Base-by-base conservation (phyloP, 2,113 vertebrate species). In the Phrynosoma platyrhinos region DNA sequence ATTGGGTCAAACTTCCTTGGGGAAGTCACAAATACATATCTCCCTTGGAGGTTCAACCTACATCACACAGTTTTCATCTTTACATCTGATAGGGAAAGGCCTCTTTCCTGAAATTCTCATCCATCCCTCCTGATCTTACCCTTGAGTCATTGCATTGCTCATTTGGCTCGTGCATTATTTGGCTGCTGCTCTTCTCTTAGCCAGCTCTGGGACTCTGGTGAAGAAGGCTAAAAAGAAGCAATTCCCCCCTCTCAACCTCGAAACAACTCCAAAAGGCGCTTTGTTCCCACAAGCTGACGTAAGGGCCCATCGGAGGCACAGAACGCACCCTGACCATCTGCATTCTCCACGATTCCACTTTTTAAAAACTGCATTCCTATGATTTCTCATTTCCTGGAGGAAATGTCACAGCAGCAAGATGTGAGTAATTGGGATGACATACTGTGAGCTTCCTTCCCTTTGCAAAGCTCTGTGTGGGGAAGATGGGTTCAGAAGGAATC, bases 331-430 rank as follows among this genome's bases (percentile, higher is more conserved):
- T 14, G 58, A 32, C 78, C 78, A 25, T 55, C 69, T 80, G 78
- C 23, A 47, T 55, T 58, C 82, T 32, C 42, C 18, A 2, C 5
- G 5, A 0, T 16, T 18, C 27, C 6, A 0, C 66, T 69, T 42
- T 23, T 21, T 30, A 30, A 71, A 62, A 62, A 9, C 62, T 14
- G 78, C 36, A 40, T 78, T 42, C 72, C 13, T 40, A 20, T 42
- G 1, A n/a, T 32, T 72, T 80, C 82, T 85, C 88, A 80, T 74
- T 74, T 89, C 68, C 79, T 78, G 47, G 84, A 78, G 84, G 52
- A 87, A 90, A 79, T 5, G 14, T 72, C 62, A 32, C 32, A 27
- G 40, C 52, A 40, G 72, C 27, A 55, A 82, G 72, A 27, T 7
- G 1, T 78, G 84, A 71, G 83, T 79, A 78, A 76, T 76, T 9